Evolutionary conservation across 2,888 invertebrate species (phyloP).

Genomic region (Andrena bucephala): DNA sequence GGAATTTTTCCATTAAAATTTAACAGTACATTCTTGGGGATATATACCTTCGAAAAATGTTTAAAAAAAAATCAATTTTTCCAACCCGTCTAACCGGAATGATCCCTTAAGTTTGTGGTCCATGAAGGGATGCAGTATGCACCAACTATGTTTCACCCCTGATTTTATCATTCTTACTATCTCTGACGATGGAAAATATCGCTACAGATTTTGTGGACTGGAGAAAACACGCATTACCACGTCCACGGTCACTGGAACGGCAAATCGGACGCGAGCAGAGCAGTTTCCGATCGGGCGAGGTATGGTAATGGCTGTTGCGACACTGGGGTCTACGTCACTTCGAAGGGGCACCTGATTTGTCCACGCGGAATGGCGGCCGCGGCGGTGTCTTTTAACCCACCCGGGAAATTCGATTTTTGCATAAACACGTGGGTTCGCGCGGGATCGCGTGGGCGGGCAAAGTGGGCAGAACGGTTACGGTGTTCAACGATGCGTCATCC

Average conservation of each 20-base stretch:
- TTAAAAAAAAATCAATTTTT: no score
- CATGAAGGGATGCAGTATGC: no score
- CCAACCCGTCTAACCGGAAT: no score
- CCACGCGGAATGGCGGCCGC: slow-evolving; percentile 26
- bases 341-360: slow-evolving; percentile 41
- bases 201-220: no score
- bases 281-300: background rate
- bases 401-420: slow-evolving; percentile 47
- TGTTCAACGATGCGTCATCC: slow-evolving; percentile 68
- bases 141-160: no score
- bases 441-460: slow-evolving; percentile 49
- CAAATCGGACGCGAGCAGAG: background rate
- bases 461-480: slow-evolving; percentile 63
- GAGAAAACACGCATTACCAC: background rate
- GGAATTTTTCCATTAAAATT: no score
- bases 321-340: slow-evolving; percentile 16
- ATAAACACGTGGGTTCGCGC: slow-evolving; percentile 51
- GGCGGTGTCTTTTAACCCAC: slow-evolving; percentile 42
- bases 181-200: no score
- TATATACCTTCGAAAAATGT: no score
- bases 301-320: slow-evolving; percentile 25
- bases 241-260: slow-evolving; percentile 11
- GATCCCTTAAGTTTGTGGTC: no score
- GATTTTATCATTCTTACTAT: no score
- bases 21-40: no score